Conservation (phyloP, 2,888 invertebrate genomes). For the Synergus itoensis region DNA sequence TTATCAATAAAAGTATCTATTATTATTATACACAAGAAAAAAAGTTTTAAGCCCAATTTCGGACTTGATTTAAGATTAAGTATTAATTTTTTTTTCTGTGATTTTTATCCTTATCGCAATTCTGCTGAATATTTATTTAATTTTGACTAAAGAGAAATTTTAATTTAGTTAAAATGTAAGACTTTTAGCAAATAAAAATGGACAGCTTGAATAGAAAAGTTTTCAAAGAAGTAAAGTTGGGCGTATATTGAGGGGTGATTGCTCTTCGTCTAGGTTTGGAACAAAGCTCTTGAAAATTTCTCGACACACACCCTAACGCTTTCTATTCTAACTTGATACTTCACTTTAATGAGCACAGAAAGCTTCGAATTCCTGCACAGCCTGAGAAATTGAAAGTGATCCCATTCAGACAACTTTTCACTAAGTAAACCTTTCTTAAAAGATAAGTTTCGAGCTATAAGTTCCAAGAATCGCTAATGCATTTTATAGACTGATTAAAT, state of each 20-base stretch:
- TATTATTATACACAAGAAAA: not conserved
- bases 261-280: slow-evolving; percentile 34
- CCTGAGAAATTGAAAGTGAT: slow-evolving; percentile 41
- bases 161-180: not conserved
- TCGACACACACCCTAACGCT: slow-evolving; percentile 32
- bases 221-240: slow-evolving; percentile 19
- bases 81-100: too few relatives aligned
- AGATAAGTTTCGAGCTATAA: slow-evolving; percentile 31
- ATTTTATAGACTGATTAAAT: slow-evolving; percentile 17
- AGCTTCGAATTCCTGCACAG: slow-evolving; percentile 36
- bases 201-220: slow-evolving; percentile 12
- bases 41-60: too few relatives aligned
- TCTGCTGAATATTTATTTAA: too few relatives aligned
- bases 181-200: not conserved
- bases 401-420: slow-evolving; percentile 29
- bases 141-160: not conserved
- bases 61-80: too few relatives aligned
- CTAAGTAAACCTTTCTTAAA: slow-evolving; percentile 23
- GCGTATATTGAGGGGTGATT: slow-evolving; percentile 7
- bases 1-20: not conserved
- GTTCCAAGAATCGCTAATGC: slow-evolving; percentile 24
- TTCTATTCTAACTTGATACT: slow-evolving; percentile 39
- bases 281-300: slow-evolving; percentile 32
- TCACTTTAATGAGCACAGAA: slow-evolving; percentile 35
- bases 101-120: too few relatives aligned